Evolutionary conservation across 2,113 vertebrate genomes (phyloP).

Genomic region (Arizona elegans): DNA sequence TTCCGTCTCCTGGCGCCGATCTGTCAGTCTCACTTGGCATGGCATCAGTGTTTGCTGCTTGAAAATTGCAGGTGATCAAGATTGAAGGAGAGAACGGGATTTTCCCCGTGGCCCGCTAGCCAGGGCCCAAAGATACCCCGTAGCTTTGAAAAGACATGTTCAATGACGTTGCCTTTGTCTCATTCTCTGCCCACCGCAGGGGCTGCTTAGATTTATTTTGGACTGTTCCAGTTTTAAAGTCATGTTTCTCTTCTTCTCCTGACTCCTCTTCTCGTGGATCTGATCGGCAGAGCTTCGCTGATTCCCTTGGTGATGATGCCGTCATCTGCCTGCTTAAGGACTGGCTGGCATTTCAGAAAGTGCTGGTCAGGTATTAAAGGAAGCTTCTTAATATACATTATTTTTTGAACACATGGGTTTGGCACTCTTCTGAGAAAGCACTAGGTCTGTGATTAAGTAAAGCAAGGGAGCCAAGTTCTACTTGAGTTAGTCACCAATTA

Average conservation of each 20-base stretch:
- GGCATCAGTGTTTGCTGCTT: background rate
- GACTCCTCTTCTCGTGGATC: background rate
- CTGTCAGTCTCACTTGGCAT: background rate
- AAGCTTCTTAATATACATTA: background rate
- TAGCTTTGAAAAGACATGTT: background rate
- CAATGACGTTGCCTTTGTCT: background rate
- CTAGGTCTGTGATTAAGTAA: background rate
- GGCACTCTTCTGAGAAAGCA: background rate
- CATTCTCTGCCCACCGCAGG: background rate
- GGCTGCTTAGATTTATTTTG: background rate
- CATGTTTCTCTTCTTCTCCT: background rate
- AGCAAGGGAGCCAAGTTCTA: background rate
- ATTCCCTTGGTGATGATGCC: background rate
- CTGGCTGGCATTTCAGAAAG: background rate
- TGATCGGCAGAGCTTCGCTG: background rate
- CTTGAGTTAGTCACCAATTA: background rate
- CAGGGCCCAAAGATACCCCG: background rate
- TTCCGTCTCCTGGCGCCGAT: background rate
- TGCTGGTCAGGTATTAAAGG: background rate
- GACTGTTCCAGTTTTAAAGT: background rate
- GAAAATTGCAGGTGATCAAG: background rate
- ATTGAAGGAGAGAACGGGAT: background rate
- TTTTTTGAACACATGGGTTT: background rate
- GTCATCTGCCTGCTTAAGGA: background rate
- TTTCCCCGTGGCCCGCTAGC: background rate